Percentiles rank a stretch among this genome's conserved stretches.
phyloP scores from a whole-genome alignment of 2,113 vertebrate genomes.

The Pristiophorus japonicus region DNA sequence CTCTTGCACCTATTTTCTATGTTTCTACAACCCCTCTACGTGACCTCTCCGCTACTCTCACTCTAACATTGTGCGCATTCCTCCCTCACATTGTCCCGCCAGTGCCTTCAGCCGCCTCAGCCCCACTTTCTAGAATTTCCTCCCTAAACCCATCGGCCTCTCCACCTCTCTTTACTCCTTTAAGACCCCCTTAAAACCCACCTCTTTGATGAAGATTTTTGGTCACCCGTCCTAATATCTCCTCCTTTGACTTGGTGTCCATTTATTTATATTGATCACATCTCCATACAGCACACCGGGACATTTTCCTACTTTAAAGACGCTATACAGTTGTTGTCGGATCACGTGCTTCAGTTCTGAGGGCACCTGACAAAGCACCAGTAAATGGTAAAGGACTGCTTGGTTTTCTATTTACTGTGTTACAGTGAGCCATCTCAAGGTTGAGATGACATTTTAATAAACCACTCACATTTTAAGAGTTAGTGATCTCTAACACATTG shows the following conservation, averaged over 20 bases:
- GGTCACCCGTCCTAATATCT: neutral
- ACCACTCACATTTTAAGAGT: neutral
- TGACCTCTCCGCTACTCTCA: neutral
- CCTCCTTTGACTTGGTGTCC: neutral
- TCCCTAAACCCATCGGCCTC: neutral
- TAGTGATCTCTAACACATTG: neutral
- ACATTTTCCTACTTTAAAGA: neutral
- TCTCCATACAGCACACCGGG: neutral
- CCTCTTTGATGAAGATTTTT: neutral
- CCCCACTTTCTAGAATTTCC: neutral
- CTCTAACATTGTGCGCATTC: too few relatives aligned
- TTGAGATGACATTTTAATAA: constrained; percentile 27
- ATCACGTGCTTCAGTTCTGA: neutral
- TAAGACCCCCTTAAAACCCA: neutral
- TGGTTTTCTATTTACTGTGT: neutral
- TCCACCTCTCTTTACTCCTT: neutral
- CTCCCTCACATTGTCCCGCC: neutral
- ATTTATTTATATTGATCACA: neutral
- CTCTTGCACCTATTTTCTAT: too few relatives aligned
- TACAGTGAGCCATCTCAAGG: neutral
- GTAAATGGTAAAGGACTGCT: neutral
- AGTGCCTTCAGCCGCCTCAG: neutral
- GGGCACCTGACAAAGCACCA: neutral
- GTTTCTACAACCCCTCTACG: neutral
- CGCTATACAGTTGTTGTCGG: neutral